These are phyloP conservation scores for Cyprinodon variegatus DNA, from an alignment of 2,113 vertebrate species.

Conservation along the genomic window DNA sequence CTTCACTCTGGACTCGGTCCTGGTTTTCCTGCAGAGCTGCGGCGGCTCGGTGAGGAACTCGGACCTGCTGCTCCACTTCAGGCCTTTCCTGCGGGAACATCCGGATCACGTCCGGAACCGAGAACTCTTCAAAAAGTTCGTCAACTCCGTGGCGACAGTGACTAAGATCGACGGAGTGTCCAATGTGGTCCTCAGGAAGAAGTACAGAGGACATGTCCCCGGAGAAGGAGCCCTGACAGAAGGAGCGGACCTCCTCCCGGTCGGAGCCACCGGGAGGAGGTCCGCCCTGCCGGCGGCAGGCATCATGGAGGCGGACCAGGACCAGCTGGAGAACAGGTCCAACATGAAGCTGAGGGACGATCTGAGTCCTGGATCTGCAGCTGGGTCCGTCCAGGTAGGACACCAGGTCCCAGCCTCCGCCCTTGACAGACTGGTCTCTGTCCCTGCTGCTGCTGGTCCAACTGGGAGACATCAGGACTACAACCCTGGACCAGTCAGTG, in stretches of 20 bases:
- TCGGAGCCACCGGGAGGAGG: neutral
- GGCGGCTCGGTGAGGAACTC: slow-evolving; percentile 86
- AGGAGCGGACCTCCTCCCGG: neutral
- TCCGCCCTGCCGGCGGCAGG: slow-evolving; percentile 62
- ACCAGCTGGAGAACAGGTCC: slow-evolving; percentile 12
- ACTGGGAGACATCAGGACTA: neutral
- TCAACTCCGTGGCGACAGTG: slow-evolving; percentile 91
- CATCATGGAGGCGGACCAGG: slow-evolving; percentile 55
- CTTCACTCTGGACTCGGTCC: slow-evolving; percentile 86
- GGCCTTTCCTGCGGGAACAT: slow-evolving; percentile 80
- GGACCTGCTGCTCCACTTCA: slow-evolving; percentile 86
- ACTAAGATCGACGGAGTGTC: slow-evolving; percentile 77
- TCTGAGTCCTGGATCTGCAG: neutral
- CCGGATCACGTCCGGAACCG: slow-evolving; percentile 80
- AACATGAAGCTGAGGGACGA: neutral
- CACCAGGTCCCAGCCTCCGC: neutral
- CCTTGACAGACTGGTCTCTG: neutral
- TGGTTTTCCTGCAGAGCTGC: slow-evolving; percentile 83
- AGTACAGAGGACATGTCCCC: slow-evolving; percentile 72
- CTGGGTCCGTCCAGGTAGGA: neutral
- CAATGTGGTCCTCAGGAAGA: slow-evolving; percentile 83
- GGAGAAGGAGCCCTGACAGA: slow-evolving; percentile 47
- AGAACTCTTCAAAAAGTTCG: slow-evolving; percentile 89
- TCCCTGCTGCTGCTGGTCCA: neutral
- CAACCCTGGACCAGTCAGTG: neutral